Evolutionary conservation across 2,113 vertebrate genomes (phyloP), one percentile per base, ranked within the genome.

Genomic region (Dicrurus megarhynchus): DNA sequence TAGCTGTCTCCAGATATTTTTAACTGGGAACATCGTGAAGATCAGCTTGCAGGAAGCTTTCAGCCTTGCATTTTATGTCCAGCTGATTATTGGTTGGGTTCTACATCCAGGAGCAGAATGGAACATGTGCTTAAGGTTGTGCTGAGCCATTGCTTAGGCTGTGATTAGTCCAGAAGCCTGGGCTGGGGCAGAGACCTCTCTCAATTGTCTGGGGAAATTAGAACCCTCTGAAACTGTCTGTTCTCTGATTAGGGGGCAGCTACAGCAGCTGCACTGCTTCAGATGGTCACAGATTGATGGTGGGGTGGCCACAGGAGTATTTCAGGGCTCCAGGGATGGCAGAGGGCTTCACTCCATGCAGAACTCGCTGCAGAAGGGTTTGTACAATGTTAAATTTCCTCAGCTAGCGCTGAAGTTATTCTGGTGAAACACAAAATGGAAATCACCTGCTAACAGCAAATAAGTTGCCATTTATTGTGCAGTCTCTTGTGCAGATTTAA

Each of bases 41-140:
- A 47, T 35, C 64, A 42, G 32, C 47, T 68, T 47, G 71, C 17
- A 44, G 79, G 55, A 61, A 70, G 52, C 9, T 20, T 22, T 53
- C 55, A 46, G 37, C 7, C 9, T 3, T 4, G 3, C 37, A 1
- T 47, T 88, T 53, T 5, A 7, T 22, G 35, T 12, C 28, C 64
- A 81, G 7, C 52, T 90, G 50, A 46, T 77, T 32, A 3, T 6
- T 37, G 30, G 47, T 33, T 53, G 61, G 33, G 61, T 3, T 75
- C 33, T 22, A 0, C 27, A 11, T 2, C 39, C 23, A 0, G 3
- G 33, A 52, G 33, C 0, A 35, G 49, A 52, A n/a, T 10, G 74
- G 35, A 44, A 15, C 17, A 10, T 1, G 30, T 12, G 55, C 26
- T 39, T 1, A 4, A 35, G 56, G 16, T 2, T 21, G 33, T 47